Evolutionary conservation across 2,888 invertebrate genomes (phyloP), one percentile per base, ranked within the genome.

Genomic region (Lampropteryx suffumata): DNA sequence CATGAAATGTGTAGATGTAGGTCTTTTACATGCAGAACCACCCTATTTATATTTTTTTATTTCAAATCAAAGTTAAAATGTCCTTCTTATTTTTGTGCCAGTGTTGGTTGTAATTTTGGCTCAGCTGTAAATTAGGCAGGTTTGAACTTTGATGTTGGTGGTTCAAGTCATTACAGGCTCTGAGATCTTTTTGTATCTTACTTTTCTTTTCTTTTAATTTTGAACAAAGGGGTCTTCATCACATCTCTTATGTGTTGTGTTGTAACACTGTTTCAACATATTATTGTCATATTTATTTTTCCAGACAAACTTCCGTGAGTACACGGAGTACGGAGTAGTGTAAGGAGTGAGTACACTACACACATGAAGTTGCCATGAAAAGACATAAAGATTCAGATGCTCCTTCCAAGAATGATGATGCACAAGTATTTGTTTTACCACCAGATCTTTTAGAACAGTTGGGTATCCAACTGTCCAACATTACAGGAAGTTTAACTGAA

Each of bases 361-460:
- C n/a, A 28, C 21, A 47, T 47, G 33, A 39, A 26, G 34, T 24
- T 30, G 14, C 56, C 47, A 51, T 62, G 39, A 66, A 67, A 56
- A 62, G 67, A 50, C 55, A 61, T 45, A 65, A 73, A 62, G 68
- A 66, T 43, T 62, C 52, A 33, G 50, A 69, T 64, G n/a, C 57
- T 32, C 55, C 36, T 36, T 45, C 50, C 21, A 59, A 59, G 27
- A 64, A 66, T 50, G 59, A 42, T 33, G 55, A 70, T 40, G 47
- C 73, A 45, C 76, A 85, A 64, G 76, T 91, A 17, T 80, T 85
- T 70, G 85, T 91, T 29, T 64, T 91, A 30, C 74, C 90, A 51
- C 91, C 91, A 43, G 76, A 87, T 57, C 59, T 90, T 35, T 73
- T 91, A 47, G 77, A 87, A 67, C 76, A 88, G 64, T 73, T 90